Evolutionary conservation across 2,888 invertebrate species (phyloP), one percentile per base, ranked within the genome.

Genomic region (Nemotelus pantherinus): DNA sequence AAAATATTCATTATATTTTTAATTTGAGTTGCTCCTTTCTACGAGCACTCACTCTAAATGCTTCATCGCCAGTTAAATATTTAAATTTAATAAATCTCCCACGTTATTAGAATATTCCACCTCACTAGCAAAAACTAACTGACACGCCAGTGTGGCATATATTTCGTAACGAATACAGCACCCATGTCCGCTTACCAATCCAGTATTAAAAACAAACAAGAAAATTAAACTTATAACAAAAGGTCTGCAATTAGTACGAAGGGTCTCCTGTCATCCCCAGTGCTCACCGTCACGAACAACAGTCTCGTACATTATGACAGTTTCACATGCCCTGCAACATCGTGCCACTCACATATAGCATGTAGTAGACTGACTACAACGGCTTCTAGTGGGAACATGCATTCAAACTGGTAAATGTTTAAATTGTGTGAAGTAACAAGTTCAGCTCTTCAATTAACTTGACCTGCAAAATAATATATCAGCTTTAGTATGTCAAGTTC

Each of bases 391-490:
- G 25, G 25, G 25, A 25, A 25, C 25, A 25, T 25, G 41, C 39
- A 5, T 41, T 65, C 45, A 5, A 45, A n/a, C 65, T 45, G 9
- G 47, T 65, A 25, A 25, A 47, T 65, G 25, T 68, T 6, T 50
- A 53, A 41, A 68, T 39, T 41, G 45, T 10, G 44, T 10, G 10
- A 41, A 58, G 72, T 72, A 72, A 72, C 58, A 72, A 72, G 72
- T 58, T 58, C 47, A 72, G 60, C 48, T 58, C 39, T 58, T 72
- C 47, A 72, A 72, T 47, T 72, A 72, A 72, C 47, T 48, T 72
- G 58, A 47, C 72, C 72, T 60, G 58, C 41, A 58, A 72, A 25
- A 72, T 60, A 60, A 72, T 72, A 72, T 72, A 45, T 72, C 58
- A 72, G 2, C 47, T 72, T 58, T 47, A 60, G 58, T 58, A 25